Percentiles rank a stretch among this genome's conserved stretches.
These are phyloP conservation scores for Napeogenes inachia DNA, from an alignment of 2,888 invertebrate species.

Conservation along the genomic window DNA sequence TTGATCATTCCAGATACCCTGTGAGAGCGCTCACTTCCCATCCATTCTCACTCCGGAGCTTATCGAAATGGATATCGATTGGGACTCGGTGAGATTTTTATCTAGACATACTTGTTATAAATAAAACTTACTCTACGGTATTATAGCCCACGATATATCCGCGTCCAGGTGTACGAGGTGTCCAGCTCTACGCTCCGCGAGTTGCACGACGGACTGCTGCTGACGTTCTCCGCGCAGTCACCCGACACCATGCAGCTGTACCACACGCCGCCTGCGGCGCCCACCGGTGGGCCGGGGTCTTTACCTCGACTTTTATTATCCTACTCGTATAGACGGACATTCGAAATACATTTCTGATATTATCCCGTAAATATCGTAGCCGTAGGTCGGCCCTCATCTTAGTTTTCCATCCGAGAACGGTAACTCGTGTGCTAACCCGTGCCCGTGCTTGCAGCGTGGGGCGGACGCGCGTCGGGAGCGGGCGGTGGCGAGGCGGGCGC, in stretches of 20 bases:
- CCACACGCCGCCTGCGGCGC: conserved; percentile 56
- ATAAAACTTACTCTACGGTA: not conserved
- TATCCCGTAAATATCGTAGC: too few species aligned
- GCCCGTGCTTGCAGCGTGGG: conserved; percentile 24
- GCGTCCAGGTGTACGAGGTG: conserved; percentile 70
- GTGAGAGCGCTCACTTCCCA: conserved; percentile 66
- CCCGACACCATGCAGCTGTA: conserved; percentile 73
- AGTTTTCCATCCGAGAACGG: too few species aligned
- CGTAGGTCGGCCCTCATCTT: too few species aligned
- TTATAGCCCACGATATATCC: not conserved
- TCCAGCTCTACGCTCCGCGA: conserved; percentile 69
- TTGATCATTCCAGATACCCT: conserved; percentile 53
- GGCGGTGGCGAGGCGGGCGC: conserved; percentile 48
- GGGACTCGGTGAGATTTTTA: conserved; percentile 69
- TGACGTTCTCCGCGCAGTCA: conserved; percentile 80
- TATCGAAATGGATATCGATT: conserved; percentile 74
- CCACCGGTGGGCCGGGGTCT: conserved; percentile 43
- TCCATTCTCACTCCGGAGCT: conserved; percentile 63
- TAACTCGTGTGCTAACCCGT: too few species aligned
- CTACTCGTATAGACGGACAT: too few species aligned
- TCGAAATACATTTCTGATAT: too few species aligned
- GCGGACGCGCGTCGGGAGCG: conserved; percentile 31
- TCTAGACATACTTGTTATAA: not conserved
- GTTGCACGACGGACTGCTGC: conserved; percentile 78
- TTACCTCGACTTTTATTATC: too few species aligned